A percentile compares a stretch with the other conserved stretches of the same genome.
phyloP scores from a whole-genome alignment of 2,797 vertebrate genomes.

The Anniella stebbinsi region DNA sequence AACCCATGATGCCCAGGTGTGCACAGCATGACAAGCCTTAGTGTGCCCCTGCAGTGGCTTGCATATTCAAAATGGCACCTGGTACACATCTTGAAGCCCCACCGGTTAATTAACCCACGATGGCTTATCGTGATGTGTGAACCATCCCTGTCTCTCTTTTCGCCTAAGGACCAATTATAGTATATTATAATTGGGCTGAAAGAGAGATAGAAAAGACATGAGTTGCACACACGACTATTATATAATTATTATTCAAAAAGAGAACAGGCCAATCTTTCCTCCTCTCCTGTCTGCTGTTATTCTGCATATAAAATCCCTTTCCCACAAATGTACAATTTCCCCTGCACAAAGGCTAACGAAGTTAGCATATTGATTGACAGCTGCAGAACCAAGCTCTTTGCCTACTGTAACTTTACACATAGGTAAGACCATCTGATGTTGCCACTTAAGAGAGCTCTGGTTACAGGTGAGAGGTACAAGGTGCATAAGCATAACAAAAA shows the following conservation, averaged over 20 bases:
- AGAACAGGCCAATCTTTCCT: not conserved
- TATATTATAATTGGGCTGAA: too few species aligned
- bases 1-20: too few species aligned
- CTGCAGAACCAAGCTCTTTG: conserved; percentile 22
- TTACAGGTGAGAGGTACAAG: conserved; percentile 36
- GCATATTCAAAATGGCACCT: too few species aligned
- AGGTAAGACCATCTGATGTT: conserved; percentile 41
- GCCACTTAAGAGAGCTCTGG: conserved; percentile 46
- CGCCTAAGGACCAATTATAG: not conserved
- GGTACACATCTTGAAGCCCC: too few species aligned
- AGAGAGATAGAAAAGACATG: too few species aligned
- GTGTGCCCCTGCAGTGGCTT: too few species aligned
- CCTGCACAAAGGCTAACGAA: conserved; percentile 23
- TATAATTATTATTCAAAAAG: not conserved
- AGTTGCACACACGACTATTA: too few species aligned
- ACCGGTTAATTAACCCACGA: too few species aligned
- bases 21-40: too few species aligned
- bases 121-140: too few species aligned
- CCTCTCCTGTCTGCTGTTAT: not conserved
- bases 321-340: conserved; percentile 34
- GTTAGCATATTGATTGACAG: conserved; percentile 38
- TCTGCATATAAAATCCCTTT: not conserved
- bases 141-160: not conserved
- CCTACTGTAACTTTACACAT: conserved; percentile 47
- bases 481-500: conserved; percentile 49